These are phyloP conservation scores for Tenodera sinensis DNA, from an alignment of 2,888 invertebrate species.

Conservation along the genomic window DNA sequence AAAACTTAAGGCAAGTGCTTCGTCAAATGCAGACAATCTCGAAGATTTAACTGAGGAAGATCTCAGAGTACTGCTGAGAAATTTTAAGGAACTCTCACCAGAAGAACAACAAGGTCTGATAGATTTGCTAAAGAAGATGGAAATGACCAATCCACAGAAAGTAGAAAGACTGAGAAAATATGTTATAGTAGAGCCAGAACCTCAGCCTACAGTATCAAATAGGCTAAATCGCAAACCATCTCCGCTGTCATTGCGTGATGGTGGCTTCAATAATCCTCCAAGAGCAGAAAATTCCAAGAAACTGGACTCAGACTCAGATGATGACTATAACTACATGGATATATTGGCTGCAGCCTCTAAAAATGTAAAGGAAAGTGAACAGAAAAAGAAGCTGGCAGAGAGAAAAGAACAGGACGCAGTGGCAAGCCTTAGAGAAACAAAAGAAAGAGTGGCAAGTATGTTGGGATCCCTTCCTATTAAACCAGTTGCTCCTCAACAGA, in stretches of 20 bases:
- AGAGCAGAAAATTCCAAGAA: constrained; percentile 53
- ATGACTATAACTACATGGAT: constrained; percentile 80
- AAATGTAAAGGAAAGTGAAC: constrained; percentile 58
- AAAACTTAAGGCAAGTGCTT: not conserved
- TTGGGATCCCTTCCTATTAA: constrained; percentile 56
- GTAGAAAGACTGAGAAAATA: constrained; percentile 74
- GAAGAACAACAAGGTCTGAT: constrained; percentile 82
- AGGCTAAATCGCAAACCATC: constrained; percentile 38
- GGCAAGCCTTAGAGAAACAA: constrained; percentile 53
- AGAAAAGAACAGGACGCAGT: constrained; percentile 41
- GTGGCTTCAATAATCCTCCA: constrained; percentile 45
- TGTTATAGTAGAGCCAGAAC: constrained; percentile 56
- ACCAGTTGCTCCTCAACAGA: not conserved
- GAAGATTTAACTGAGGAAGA: constrained; percentile 77
- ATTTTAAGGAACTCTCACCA: constrained; percentile 73
- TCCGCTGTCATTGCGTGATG: constrained; percentile 51
- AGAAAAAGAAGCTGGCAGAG: constrained; percentile 19
- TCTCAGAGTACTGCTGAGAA: constrained; percentile 72
- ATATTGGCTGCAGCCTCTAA: constrained; percentile 72
- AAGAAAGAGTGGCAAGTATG: constrained; percentile 59
- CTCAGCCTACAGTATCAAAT: not conserved
- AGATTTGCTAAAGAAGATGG: constrained; percentile 75
- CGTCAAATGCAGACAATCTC: constrained; percentile 48
- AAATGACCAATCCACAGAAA: constrained; percentile 70
- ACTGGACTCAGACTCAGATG: constrained; percentile 53